A percentile compares a stretch with the other conserved stretches of the same genome.
These are phyloP conservation scores for Rousettus madagascariensis DNA, from an alignment of 2,797 vertebrate species.

Conservation along the genomic window DNA sequence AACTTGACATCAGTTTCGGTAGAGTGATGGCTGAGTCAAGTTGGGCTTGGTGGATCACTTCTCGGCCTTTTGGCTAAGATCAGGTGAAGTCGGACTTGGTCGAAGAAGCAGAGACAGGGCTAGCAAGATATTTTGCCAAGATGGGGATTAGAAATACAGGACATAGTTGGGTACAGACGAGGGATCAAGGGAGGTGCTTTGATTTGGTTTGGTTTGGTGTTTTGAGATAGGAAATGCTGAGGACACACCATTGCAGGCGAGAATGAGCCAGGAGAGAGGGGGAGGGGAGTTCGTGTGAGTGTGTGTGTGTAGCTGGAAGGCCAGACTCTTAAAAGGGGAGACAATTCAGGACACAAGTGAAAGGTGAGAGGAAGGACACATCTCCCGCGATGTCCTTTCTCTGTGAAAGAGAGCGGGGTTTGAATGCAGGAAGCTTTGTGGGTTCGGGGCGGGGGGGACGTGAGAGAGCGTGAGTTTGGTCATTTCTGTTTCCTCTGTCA, in stretches of 20 bases:
- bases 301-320: not conserved
- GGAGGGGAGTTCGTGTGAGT: rapidly evolving
- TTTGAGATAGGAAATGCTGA: not conserved
- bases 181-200: too few relatives aligned
- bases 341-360: rapidly evolving
- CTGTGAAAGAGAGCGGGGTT: not conserved
- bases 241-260: not conserved
- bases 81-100: not conserved
- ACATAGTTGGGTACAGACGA: not conserved
- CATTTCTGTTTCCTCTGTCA: not conserved
- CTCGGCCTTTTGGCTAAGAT: too few relatives aligned
- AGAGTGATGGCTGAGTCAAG: rapidly evolving
- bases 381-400: not conserved
- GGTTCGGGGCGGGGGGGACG: not conserved
- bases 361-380: not conserved
- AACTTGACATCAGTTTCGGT: not conserved
- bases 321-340: rapidly evolving
- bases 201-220: not conserved
- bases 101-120: not conserved
- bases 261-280: not conserved
- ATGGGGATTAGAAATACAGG: not conserved
- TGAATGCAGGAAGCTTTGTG: not conserved
- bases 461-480: rapidly evolving
- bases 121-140: not conserved
- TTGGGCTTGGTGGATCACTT: not conserved